Evolutionary conservation across 2,797 vertebrate species (phyloP).

Genomic region (Phataginus tetradactyla): DNA sequence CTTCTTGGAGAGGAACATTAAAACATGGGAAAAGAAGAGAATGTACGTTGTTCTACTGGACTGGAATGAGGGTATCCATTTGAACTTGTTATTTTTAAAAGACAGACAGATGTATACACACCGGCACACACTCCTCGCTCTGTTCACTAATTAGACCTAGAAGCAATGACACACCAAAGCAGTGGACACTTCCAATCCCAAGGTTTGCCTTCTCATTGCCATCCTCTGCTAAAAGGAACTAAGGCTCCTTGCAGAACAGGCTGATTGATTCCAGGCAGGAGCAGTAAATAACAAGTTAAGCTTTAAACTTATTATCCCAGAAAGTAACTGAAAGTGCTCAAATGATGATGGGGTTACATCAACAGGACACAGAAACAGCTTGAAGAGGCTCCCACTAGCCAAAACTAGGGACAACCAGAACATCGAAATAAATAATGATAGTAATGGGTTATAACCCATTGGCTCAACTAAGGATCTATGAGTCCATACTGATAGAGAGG

Average conservation of each 20-base stretch:
- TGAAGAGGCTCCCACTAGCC: not conserved
- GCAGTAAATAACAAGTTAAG: not conserved
- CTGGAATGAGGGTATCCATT: not conserved
- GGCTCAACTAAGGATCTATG: not conserved
- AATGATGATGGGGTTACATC: not conserved
- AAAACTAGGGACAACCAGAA: not conserved
- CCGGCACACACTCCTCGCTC: not conserved
- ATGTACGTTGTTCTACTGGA: not conserved
- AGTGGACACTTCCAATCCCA: not conserved
- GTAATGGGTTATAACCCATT: not conserved
- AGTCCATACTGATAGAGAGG: not conserved
- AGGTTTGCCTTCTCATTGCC: not conserved
- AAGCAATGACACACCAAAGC: not conserved
- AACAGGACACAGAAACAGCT: not conserved
- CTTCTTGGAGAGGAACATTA: not conserved
- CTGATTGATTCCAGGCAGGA: not conserved
- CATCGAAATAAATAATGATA: not conserved
- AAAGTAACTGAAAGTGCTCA: not conserved
- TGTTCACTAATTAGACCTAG: not conserved
- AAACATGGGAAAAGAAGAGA: not conserved
- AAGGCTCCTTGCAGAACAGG: not conserved
- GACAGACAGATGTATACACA: not conserved
- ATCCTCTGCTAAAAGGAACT: not conserved
- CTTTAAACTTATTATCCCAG: not conserved
- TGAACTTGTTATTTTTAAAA: not conserved